These are phyloP conservation scores for Cyclopterus lumpus DNA, from an alignment of 2,797 vertebrate species.

Conservation along the genomic window DNA sequence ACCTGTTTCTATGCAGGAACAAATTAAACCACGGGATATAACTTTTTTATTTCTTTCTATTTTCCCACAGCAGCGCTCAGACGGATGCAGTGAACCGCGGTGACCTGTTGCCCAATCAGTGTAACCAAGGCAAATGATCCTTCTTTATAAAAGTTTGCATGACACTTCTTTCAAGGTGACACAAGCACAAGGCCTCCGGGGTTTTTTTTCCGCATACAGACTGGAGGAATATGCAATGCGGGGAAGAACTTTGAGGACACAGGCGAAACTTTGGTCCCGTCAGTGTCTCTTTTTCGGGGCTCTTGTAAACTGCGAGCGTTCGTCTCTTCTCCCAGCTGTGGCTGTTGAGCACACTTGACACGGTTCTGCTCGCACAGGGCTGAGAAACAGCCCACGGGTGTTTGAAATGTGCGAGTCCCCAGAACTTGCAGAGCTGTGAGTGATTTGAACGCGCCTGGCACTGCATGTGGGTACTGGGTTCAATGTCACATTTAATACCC, in stretches of 20 bases:
- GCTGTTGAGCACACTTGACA: conserved; percentile 52
- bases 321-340: conserved; percentile 46
- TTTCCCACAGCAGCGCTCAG: background rate
- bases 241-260: conserved; percentile 19
- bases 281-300: conserved; percentile 20
- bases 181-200: background rate
- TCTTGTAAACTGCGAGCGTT: conserved; percentile 27
- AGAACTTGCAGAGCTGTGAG: conserved; percentile 34
- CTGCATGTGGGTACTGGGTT: conserved; percentile 24
- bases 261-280: conserved; percentile 23
- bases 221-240: conserved; percentile 4
- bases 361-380: conserved; percentile 10
- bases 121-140: conserved; percentile 27
- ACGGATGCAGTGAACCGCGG: background rate
- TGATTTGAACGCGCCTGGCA: conserved; percentile 27
- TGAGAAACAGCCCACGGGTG: conserved; percentile 48
- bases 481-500: conserved; percentile 34
- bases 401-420: conserved; percentile 38
- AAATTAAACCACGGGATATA: background rate
- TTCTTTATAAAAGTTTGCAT: background rate
- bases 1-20: background rate
- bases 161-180: conserved; percentile 27
- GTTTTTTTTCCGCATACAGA: background rate
- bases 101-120: background rate
- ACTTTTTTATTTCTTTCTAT: too few relatives aligned